These are phyloP conservation scores for Haliclona indistincta DNA, from an alignment of 37 sponge, comb jelly and placozoan species.

Conservation along the genomic window DNA sequence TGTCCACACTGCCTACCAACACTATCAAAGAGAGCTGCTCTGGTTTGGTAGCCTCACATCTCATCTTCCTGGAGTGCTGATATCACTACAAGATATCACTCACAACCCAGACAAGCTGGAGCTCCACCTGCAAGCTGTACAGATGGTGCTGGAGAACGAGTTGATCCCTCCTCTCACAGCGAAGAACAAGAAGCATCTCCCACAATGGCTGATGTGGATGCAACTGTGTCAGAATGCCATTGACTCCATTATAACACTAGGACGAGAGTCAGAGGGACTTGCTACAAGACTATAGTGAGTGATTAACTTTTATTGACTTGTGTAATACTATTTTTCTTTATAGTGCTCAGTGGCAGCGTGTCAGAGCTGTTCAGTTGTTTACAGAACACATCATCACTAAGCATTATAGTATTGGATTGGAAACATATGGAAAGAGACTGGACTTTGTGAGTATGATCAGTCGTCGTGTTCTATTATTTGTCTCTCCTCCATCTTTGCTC, in stretches of 20 bases:
- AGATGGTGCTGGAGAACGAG: too few relatives aligned
- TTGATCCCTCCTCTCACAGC: background rate
- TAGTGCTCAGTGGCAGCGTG: conserved; percentile 58
- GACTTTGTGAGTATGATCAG: conserved; percentile 26
- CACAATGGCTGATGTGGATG: conserved; percentile 26
- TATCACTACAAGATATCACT: too few relatives aligned
- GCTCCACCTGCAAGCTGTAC: too few relatives aligned
- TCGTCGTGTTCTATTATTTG: background rate
- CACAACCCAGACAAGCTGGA: too few relatives aligned
- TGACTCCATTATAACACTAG: conserved; percentile 26
- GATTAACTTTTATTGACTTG: background rate
- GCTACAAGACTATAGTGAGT: background rate
- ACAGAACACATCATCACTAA: conserved; percentile 56
- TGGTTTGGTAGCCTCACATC: conserved; percentile 54
- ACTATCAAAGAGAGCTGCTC: conserved; percentile 12
- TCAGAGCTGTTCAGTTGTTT: conserved; percentile 63
- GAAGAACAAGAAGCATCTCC: background rate
- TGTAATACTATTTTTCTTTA: background rate
- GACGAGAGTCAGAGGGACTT: background rate
- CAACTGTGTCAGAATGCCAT: conserved; percentile 40
- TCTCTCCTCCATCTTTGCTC: background rate
- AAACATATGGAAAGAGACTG: conserved; percentile 29
- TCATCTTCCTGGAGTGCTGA: conserved; percentile 39
- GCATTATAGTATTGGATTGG: conserved; percentile 9
- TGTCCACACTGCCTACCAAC: conserved; percentile 43